Base-by-base conservation (phyloP, 2,113 vertebrate genomes). In the Hucho hucho region DNA sequence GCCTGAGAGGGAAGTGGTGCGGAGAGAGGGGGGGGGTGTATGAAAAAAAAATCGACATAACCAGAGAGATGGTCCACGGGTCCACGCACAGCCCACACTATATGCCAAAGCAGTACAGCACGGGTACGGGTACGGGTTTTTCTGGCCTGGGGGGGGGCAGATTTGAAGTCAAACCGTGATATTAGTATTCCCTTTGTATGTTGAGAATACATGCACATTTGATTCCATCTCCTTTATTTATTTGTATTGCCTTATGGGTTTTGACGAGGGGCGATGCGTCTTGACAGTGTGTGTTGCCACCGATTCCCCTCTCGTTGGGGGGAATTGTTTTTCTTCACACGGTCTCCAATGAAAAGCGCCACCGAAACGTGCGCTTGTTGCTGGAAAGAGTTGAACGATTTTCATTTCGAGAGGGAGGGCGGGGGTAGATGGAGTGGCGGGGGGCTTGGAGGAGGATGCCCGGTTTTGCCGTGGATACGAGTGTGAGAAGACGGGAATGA, bases 1-100 rank as follows among this genome's bases (percentile, higher is more conserved):
- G 73, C 86, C 89, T 82, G 85, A 90, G 84, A 90, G 81, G 87
- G 87, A 90, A 90, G 84, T 86, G 88, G 79, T 83, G 49, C 22
- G 18, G 61, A 61, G 71, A 32, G 58, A 25, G 28, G 4, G 29
- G 4, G 29, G 4, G 29, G 28, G 29, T 4, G 28, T 56, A 26
- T 49, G 37, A 67, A 64, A 53, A 53, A 43, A 73, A 69, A 67
- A 70, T 28, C 28, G 26, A 67, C 29, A 74, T 68, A 75, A 64
- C 83, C 64, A 76, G 61, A 77, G 83, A 46, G 77, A 67, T 78
- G 81, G 78, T 75, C 74, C 79, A 82, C 72, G 4, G 26, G 43
- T 47, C 56, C 11, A 61, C 24, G 14, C 37, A 53, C 61, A 43
- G 24, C 25, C 25, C 72, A 18, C 24, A 43, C 37, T 43, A 12